Evolutionary conservation across 2,113 vertebrate species (phyloP).

Genomic region (Seriola dumerili): DNA sequence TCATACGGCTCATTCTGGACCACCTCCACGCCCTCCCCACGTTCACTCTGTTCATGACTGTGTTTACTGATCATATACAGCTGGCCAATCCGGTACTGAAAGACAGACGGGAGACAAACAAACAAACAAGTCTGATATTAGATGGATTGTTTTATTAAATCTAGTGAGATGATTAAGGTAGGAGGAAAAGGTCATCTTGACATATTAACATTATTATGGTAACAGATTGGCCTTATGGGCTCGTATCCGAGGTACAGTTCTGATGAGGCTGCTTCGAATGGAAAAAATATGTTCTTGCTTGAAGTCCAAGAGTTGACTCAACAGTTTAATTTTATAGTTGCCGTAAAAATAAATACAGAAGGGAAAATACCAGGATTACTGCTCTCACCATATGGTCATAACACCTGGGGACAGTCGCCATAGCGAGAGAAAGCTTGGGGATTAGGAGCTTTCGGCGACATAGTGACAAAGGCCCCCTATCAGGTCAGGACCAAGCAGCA

Average conservation of each 20-base stretch:
- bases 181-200: conserved; percentile 4
- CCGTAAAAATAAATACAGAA: conserved; percentile 46
- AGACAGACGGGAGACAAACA: conserved; percentile 58
- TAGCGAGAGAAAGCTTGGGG: conserved; percentile 31
- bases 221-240: neutral
- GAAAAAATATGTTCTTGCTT: conserved; percentile 37
- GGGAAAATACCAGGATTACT: conserved; percentile 59
- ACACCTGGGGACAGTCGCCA: conserved; percentile 35
- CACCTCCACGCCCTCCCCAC: conserved; percentile 95
- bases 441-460: conserved; percentile 57
- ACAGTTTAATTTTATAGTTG: conserved; percentile 29
- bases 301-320: conserved; percentile 9
- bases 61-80: conserved; percentile 99
- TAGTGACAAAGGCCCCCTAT: conserved; percentile 41
- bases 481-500: conserved; percentile 22
- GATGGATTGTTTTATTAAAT: conserved; percentile 4
- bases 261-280: neutral
- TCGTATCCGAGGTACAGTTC: neutral
- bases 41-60: conserved; percentile 96
- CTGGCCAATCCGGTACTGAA: conserved; percentile 94
- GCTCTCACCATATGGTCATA: neutral
- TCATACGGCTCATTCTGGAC: conserved; percentile 95
- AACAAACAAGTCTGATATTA: conserved; percentile 10
- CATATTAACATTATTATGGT: neutral
- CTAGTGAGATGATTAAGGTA: conserved; percentile 1